phyloP scores from a whole-genome alignment of 1,140 invertebrate species.

The Aphidius ervi region DNA sequence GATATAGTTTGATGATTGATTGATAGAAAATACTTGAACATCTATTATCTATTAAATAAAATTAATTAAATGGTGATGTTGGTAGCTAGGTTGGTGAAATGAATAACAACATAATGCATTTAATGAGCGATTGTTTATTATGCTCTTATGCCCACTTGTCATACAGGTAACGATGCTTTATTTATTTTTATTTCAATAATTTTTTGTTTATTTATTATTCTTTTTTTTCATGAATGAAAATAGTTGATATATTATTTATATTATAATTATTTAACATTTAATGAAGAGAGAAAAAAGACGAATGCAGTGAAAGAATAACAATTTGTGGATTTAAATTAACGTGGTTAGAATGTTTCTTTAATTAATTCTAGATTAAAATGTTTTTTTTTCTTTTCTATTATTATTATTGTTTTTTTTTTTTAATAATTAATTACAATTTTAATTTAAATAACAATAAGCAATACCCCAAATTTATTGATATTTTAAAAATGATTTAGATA shows the following conservation, averaged over 20 bases:
- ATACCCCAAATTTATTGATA: neutral
- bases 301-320: conserved; percentile 44
- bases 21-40: too few species aligned
- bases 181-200: neutral
- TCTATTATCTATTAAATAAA: conserved; percentile 16
- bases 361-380: conserved; percentile 27
- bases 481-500: conserved; percentile 5
- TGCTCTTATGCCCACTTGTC: conserved; percentile 57
- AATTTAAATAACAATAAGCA: conserved; percentile 22
- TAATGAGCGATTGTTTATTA: conserved; percentile 58
- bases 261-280: conserved; percentile 56
- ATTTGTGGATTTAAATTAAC: conserved; percentile 52
- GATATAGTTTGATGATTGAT: too few species aligned
- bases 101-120: conserved; percentile 57
- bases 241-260: conserved; percentile 54
- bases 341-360: conserved; percentile 49
- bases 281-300: conserved; percentile 48
- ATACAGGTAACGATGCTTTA: conserved; percentile 56
- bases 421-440: conserved; percentile 33
- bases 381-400: conserved; percentile 19
- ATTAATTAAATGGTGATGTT: conserved; percentile 37
- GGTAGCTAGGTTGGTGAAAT: conserved; percentile 53
- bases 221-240: conserved; percentile 52
- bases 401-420: conserved; percentile 13
- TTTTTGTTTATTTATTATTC: neutral